These are phyloP conservation scores for Steatornis caripensis DNA, from an alignment of 2,113 vertebrate genomes.

Conservation along the genomic window DNA sequence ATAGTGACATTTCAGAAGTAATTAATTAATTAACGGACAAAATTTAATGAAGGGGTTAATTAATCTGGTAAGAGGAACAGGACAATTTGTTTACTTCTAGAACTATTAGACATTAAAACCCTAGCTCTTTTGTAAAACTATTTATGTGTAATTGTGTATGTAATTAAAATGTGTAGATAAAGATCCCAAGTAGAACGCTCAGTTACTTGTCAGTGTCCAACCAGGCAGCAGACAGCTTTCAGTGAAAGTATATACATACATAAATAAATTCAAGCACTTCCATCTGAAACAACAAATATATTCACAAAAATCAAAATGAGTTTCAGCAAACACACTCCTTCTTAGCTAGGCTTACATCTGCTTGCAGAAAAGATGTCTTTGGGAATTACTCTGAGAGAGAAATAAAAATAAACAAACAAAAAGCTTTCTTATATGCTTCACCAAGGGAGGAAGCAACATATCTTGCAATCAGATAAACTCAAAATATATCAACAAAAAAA, in stretches of 20 bases:
- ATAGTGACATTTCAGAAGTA: not conserved
- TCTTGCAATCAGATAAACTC: not conserved
- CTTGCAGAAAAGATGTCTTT: not conserved
- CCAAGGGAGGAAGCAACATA: not conserved
- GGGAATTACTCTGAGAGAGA: not conserved
- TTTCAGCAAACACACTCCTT: not conserved
- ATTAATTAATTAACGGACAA: not conserved
- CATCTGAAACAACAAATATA: not conserved
- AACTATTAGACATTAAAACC: not conserved
- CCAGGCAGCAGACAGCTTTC: not conserved
- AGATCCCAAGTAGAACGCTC: not conserved
- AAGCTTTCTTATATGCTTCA: not conserved
- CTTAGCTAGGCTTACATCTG: not conserved
- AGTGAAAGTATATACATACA: not conserved
- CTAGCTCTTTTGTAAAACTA: not conserved
- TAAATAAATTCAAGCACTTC: not conserved
- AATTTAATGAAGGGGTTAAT: not conserved
- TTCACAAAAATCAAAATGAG: not conserved
- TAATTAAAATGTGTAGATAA: not conserved
- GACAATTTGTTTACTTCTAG: not conserved
- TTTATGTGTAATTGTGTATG: not conserved
- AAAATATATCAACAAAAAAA: not conserved
- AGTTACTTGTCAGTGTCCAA: not conserved
- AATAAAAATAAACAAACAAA: not conserved
- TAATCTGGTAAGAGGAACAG: not conserved